Percentiles rank a stretch among this genome's conserved stretches.
phyloP scores from a whole-genome alignment of 2,113 vertebrate species.

The Psephotus haematonotus region DNA sequence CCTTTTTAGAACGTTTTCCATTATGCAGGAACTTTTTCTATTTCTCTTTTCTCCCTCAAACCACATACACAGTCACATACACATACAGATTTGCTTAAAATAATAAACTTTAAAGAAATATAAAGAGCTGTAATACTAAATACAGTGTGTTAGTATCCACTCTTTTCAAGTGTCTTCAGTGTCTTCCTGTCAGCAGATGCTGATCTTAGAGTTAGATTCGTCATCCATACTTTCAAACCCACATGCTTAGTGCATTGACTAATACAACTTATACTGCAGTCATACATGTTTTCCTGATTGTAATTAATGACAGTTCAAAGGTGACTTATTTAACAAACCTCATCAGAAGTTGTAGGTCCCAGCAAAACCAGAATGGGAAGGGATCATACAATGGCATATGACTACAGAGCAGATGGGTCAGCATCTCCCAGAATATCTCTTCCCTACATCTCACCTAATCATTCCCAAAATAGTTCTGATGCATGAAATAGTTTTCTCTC shows the following conservation, averaged over 20 bases:
- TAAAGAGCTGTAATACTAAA: not conserved
- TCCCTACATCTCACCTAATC: not conserved
- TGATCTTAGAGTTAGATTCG: not conserved
- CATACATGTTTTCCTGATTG: not conserved
- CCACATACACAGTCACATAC: not conserved
- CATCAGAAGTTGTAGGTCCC: not conserved
- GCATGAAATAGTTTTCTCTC: not conserved
- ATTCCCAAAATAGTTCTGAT: not conserved
- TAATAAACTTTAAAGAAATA: not conserved
- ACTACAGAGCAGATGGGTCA: not conserved
- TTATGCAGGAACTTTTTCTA: not conserved
- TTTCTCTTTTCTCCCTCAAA: not conserved
- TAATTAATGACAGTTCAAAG: not conserved
- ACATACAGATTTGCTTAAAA: not conserved
- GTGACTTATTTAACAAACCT: not conserved
- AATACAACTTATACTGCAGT: not conserved
- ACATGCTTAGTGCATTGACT: not conserved
- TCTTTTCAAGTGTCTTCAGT: not conserved
- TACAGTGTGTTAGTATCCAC: not conserved
- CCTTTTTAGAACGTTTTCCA: not conserved
- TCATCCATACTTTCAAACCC: accelerated
- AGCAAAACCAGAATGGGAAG: not conserved
- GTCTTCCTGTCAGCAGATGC: not conserved
- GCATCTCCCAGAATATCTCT: not conserved
- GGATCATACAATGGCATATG: not conserved